Evolutionary conservation across 2,797 vertebrate genomes (phyloP).

Genomic region (Arvicola amphibius): DNA sequence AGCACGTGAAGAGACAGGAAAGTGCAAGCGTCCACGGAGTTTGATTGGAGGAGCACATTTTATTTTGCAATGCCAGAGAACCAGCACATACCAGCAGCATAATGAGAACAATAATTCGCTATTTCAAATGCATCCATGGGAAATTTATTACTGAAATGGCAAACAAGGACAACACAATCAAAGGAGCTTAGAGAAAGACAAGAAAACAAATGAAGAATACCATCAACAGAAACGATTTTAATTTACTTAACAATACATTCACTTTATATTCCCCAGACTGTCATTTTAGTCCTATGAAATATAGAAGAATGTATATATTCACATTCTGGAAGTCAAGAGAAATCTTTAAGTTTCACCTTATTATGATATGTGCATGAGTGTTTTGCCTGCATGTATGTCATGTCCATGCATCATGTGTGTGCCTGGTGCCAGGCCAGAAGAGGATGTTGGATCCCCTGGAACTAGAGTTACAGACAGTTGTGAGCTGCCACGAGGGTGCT

Average conservation of each 20-base stretch:
- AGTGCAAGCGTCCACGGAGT: not conserved
- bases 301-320: not conserved
- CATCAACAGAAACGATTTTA: not conserved
- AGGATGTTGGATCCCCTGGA: not conserved
- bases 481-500: not conserved
- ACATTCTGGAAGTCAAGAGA: slow-evolving; percentile 70
- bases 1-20: not conserved
- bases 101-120: slow-evolving; percentile 58
- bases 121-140: slow-evolving; percentile 53
- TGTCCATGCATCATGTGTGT: not conserved
- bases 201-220: slow-evolving; percentile 48
- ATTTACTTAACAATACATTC: not conserved
- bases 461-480: not conserved
- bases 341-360: slow-evolving; percentile 27
- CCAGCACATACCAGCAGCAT: slow-evolving; percentile 28
- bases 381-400: not conserved
- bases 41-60: slow-evolving; percentile 41
- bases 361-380: not conserved
- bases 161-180: not conserved
- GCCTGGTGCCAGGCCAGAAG: not conserved
- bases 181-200: not conserved
- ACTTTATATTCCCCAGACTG: slow-evolving; percentile 36
- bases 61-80: slow-evolving; percentile 62
- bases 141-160: slow-evolving; percentile 51
- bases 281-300: slow-evolving; percentile 50